Evolutionary conservation across 2,888 invertebrate species (phyloP), one percentile per base, ranked within the genome.

Genomic region (Apotomis turbidana): DNA sequence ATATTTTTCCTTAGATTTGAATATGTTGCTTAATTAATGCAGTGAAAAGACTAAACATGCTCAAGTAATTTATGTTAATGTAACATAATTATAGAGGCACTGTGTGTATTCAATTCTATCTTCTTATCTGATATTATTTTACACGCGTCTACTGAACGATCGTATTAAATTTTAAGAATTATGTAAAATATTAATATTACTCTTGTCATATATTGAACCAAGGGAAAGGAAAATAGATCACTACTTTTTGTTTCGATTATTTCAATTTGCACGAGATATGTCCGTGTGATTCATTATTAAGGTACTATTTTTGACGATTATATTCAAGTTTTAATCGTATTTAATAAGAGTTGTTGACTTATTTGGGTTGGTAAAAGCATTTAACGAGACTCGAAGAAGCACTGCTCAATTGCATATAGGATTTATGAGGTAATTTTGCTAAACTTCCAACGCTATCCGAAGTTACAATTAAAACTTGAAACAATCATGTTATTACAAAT

Each of bases 11-110:
- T 52, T 68, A 74, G 72, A 68, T 72, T 71, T 77, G 73, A 76
- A 68, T 66, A 76, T 72, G 74, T 75, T 74, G 2, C 27, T 27
- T 27, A 74, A 73, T 71, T 75, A 80, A 78, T 75, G 77, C 88
- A 90, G 90, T 90, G 89, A 89, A 90, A 90, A 90, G 87, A 89
- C 78, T 87, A 91, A 91, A 89, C 81, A 88, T 79, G 91, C 91
- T 91, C 93, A 88, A 89, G 85, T 90, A 87, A 91, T 93, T 93
- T 93, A 94, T 93, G 93, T 93, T 93, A 93, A 94, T 92, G 92
- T 94, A 94, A 94, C 93, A 94, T 93, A 93, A 93, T 91, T 92
- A 90, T 91, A 93, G 93, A 94, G 94, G 94, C 94, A 94, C 94
- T 94, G 93, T 93, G 94, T 94, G 94, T 94, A 89, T 91, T 91